Evolutionary conservation across 1,140 invertebrate genomes (phyloP), one percentile per base, ranked within the genome.

Genomic region (Drosophila micromelanica): DNA sequence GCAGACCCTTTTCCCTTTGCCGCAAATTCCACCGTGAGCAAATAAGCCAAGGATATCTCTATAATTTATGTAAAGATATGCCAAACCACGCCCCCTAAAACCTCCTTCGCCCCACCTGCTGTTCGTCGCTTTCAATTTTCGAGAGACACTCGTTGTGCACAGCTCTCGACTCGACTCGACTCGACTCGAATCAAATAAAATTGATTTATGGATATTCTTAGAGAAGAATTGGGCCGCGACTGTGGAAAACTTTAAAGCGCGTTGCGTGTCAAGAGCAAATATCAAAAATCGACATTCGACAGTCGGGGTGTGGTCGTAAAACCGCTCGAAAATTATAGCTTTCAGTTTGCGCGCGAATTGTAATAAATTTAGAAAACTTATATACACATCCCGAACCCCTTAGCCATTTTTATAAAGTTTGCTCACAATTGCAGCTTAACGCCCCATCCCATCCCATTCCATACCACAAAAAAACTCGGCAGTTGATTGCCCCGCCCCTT

Each of bases 121-220:
- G 1, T 15, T 48, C 43, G 69, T 65, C 51, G 54, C 78, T 78
- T 78, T 81, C 82, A 86, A 86, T 86, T 81, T 86, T 69, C 64
- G 67, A 73, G 62, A 70, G 76, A 76, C 73, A 73, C 80, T 76
- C 80, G 23, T 48, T 69, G 64, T 48, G 59, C 48, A 48, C 32
- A 40, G 45, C 13, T 43, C 60, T 35, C 42, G 57, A 52, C 30
- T 15, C 15, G 35, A 51, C 76, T 74, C 30, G 64, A 45, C 43
- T 64, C 64, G 43, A 37, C 56, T 69, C 52, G 78, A 69, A 78
- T 81, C 82, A 87, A 87, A 72, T 89, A 80, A 87, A 87, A 87
- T 87, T 87, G 82, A 87, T 87, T 87, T 87, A 87, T 87, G 84
- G 71, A 60, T 87, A 87, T 89, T 87, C 87, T 87, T 89, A 87